These are phyloP conservation scores for Allobates femoralis DNA, from an alignment of 2,797 vertebrate genomes.

Conservation along the genomic window DNA sequence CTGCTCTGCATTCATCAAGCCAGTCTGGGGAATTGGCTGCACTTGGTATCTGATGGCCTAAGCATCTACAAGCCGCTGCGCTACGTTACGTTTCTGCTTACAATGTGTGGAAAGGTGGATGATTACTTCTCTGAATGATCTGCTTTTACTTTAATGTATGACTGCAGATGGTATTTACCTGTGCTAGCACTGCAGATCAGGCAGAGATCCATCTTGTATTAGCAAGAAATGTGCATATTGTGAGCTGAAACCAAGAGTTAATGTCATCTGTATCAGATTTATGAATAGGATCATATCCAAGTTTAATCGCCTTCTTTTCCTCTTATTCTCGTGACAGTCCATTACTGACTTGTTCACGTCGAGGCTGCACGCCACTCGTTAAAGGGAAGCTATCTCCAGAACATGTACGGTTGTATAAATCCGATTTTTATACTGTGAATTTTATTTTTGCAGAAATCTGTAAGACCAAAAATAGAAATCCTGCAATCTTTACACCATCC, in stretches of 20 bases:
- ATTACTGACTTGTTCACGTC: neutral
- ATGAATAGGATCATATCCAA: neutral
- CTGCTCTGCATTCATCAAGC: conserved; percentile 35
- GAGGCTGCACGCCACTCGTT: neutral
- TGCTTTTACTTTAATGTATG: neutral
- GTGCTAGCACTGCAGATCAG: neutral
- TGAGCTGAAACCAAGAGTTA: neutral
- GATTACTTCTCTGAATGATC: neutral
- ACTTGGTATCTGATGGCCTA: conserved; percentile 21
- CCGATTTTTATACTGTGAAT: no score
- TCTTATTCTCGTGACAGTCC: neutral
- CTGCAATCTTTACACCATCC: no score
- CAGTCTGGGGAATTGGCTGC: conserved; percentile 24
- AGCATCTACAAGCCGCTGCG: neutral
- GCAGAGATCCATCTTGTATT: neutral
- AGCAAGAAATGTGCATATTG: neutral
- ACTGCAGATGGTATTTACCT: neutral
- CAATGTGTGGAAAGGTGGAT: neutral
- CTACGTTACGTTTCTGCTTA: neutral
- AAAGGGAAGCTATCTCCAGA: no score
- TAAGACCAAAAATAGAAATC: no score
- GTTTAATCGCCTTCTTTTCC: neutral
- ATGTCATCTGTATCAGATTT: neutral
- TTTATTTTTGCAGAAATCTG: no score
- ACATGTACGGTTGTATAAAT: no score